Evolutionary conservation across 2,113 vertebrate genomes (phyloP), one percentile per base, ranked within the genome.

Genomic region (Cyprinodon brontotheroides): DNA sequence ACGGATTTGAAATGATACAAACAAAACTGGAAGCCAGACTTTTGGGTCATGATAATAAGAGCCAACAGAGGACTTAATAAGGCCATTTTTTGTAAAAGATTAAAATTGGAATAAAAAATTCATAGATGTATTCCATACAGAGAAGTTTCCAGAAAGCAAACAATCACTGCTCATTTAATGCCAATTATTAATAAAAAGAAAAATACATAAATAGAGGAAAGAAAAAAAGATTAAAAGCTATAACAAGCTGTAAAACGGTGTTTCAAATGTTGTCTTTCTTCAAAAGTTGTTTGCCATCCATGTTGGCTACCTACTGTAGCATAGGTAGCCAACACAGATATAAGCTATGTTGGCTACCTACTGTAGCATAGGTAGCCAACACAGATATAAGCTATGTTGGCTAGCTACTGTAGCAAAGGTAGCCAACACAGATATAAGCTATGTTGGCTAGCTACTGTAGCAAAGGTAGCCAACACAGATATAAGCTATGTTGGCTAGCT

Each of bases 21-120:
- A 79, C 65, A 11, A 45, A 64, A 57, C 64, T 65, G 4, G 15
- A 88, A 90, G 65, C 61, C 77, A 84, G 77, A 86, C 87, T 89
- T 79, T 61, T 20, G 70, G 65, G 75, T 83, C 66, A 5, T 87
- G 84, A 87, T 48, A 79, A 39, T 80, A 85, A 29, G 79, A 68
- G 48, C 77, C 73, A 72, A 36, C 38, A 17, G 5, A 37, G 73
- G 43, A 66, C 20, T 29, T 29, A 50, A 2, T 14, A 1, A 29
- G 41, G n/a, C 1, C 9, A n/a, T 64, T 6, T 57, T 40, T 29
- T 64, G 7, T 61, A 29, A 20, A 63, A 7, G 57, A 66, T 61
- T 29, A 29, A 29, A 29, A 29, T 75, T 70, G 50, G 10, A 61
- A 7, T 38, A 68, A 68, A 4, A 6, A 53, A 65, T 60, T 70